Conservation (phyloP, 2,888 invertebrate genomes). For the Polydrusus tereticollis region DNA sequence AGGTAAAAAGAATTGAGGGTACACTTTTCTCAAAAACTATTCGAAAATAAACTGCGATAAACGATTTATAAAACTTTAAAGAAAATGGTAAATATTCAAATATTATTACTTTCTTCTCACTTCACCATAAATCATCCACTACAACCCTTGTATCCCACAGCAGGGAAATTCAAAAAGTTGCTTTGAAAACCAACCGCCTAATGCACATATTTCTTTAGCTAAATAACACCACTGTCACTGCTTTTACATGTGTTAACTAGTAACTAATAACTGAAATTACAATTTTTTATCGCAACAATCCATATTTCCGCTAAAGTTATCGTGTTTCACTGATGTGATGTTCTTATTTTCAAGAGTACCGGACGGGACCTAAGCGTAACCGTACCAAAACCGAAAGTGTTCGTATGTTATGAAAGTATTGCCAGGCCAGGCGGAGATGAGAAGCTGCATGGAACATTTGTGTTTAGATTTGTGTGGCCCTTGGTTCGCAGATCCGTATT, state of each 20-base stretch:
- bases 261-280: neutral
- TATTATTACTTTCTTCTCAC: too few relatives aligned
- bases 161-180: too few relatives aligned
- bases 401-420: constrained; percentile 34
- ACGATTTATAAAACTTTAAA: too few relatives aligned
- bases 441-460: constrained; percentile 33
- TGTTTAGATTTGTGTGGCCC: constrained; percentile 47
- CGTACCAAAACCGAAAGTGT: constrained; percentile 35
- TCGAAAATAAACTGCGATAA: too few relatives aligned
- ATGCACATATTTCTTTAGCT: neutral
- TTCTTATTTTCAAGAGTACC: constrained; percentile 24
- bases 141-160: too few relatives aligned
- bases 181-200: too few relatives aligned
- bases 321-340: constrained; percentile 31
- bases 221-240: neutral
- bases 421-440: constrained; percentile 36
- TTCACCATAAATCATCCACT: too few relatives aligned
- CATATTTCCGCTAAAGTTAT: constrained; percentile 32
- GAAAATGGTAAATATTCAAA: too few relatives aligned
- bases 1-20: too few relatives aligned
- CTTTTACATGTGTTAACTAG: neutral
- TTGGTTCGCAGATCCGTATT: constrained; percentile 36
- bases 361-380: constrained; percentile 32
- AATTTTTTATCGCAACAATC: constrained; percentile 21
- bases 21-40: too few relatives aligned